Evolutionary conservation across 2,888 invertebrate species (phyloP), one percentile per base, ranked within the genome.

Genomic region (Bombyx huttoni): DNA sequence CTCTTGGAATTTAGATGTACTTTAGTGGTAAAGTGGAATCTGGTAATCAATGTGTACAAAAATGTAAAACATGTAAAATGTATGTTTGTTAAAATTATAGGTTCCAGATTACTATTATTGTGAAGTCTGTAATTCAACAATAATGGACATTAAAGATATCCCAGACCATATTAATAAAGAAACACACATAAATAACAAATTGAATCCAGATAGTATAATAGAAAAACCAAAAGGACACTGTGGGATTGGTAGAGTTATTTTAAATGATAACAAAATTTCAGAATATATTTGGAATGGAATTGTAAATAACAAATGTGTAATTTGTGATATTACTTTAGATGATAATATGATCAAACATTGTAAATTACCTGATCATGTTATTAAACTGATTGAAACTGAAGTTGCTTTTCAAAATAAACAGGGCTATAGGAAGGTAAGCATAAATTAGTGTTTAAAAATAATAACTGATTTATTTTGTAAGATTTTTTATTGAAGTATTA

Each of bases 231-330:
- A 57, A 45, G 64, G 62, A 1, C 55, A 58, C 8, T 58, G 63
- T 9, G 56, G 59, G 0, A 52, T 58, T 34, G 70, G 65, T 3
- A 54, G 50, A 33, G 56, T 78, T 8, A 53, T 60, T 9, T 61
- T 76, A 8, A 55, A 63, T 12, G 63, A 74, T 47, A 52, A 65
- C 0, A 63, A 56, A 34, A 51, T 82, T 7, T 62, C 58, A 8
- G 62, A 58, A 9, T 50, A 60, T 0, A 64, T 75, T 54, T 82
- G 81, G 81, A 68, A 81, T 56, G 67, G 75, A 8, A 62, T 81
- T 9, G 35, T 63, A 0, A 58, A 67, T 33, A 57, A 57, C 0
- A 60, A 58, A 34, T 83, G 83, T 57, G 48, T 67, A 1, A 12
- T 81, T 7, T 83, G 82, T 51, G 52, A 67, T 49, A 50, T 52